Evolutionary conservation across 1,140 invertebrate species (phyloP).

Genomic region (Octopus bimaculoides): DNA sequence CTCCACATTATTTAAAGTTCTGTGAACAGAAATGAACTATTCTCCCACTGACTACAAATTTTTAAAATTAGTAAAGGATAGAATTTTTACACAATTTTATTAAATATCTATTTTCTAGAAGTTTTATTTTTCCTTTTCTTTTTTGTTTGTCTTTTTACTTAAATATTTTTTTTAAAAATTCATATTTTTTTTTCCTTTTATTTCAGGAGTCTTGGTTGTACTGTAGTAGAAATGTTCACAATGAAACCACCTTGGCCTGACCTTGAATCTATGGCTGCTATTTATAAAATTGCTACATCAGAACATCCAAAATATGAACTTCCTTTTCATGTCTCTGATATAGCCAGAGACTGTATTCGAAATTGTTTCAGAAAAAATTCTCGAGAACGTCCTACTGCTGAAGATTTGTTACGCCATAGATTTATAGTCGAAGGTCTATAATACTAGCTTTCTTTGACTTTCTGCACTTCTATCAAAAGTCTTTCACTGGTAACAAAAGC

Average conservation of each 20-base stretch:
- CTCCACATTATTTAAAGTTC: too few relatives aligned
- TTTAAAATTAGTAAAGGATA: too few relatives aligned
- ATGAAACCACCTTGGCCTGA: slow-evolving; percentile 53
- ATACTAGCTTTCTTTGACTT: neutral
- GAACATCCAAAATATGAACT: slow-evolving; percentile 50
- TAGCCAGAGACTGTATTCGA: slow-evolving; percentile 44
- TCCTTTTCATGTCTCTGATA: slow-evolving; percentile 32
- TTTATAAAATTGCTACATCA: slow-evolving; percentile 56
- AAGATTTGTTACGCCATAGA: slow-evolving; percentile 46
- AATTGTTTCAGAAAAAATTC: slow-evolving; percentile 42
- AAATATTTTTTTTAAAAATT: neutral
- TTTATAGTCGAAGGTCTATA: slow-evolving; percentile 39
- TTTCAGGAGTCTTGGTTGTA: slow-evolving; percentile 56
- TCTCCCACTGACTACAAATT: too few relatives aligned
- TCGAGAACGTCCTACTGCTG: slow-evolving; percentile 46
- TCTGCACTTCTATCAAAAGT: neutral
- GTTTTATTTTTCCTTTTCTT: too few relatives aligned
- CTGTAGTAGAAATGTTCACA: slow-evolving; percentile 56
- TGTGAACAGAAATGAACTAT: too few relatives aligned
- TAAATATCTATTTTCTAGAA: too few relatives aligned
- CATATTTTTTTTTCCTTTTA: slow-evolving; percentile 17
- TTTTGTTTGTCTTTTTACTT: too few relatives aligned
- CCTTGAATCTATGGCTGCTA: slow-evolving; percentile 54
- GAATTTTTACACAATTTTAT: too few relatives aligned
- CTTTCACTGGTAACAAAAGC: neutral